Percentiles rank a stretch among this genome's conserved stretches.
Evolutionary conservation across 2,888 invertebrate species (phyloP).

Genomic region (Megastigmus dorsalis): DNA sequence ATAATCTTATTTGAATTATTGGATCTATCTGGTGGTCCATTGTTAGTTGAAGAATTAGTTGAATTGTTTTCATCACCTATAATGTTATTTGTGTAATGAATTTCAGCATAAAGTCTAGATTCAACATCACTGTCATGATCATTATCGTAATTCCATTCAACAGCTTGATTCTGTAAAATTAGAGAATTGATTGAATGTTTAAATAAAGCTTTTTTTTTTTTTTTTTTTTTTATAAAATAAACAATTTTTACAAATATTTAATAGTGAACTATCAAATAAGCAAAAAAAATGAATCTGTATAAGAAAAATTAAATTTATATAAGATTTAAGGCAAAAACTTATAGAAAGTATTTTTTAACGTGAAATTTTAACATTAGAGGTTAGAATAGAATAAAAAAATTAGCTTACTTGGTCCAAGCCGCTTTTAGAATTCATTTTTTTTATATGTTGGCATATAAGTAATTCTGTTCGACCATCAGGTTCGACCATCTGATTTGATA

Average conservation of each 20-base stretch:
- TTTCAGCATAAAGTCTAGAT: constrained; percentile 64
- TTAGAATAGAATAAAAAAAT: constrained; percentile 21
- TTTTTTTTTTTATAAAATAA: no score
- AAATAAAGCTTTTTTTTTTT: no score
- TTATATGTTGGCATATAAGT: constrained; percentile 17
- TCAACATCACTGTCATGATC: constrained; percentile 61
- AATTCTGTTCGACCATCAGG: background rate
- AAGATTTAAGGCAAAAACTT: no score
- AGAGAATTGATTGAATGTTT: background rate
- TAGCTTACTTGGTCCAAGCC: constrained; percentile 13
- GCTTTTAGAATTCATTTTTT: constrained; percentile 30
- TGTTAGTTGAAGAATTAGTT: background rate
- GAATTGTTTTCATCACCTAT: constrained; percentile 45
- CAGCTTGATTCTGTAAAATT: constrained; percentile 11
- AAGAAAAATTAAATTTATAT: no score
- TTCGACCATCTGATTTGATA: no score
- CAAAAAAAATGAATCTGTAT: no score
- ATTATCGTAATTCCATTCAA: constrained; percentile 26
- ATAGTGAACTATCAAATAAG: no score
- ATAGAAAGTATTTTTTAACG: no score
- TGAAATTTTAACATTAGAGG: background rate
- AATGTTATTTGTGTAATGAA: constrained; percentile 63
- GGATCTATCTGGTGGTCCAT: background rate
- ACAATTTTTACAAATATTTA: background rate
- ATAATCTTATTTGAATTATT: background rate